A percentile compares a stretch with the other conserved stretches of the same genome.
phyloP scores from a whole-genome alignment of 37 sponge, comb jelly and placozoan species.

The Diacarnus erythraeanus region DNA sequence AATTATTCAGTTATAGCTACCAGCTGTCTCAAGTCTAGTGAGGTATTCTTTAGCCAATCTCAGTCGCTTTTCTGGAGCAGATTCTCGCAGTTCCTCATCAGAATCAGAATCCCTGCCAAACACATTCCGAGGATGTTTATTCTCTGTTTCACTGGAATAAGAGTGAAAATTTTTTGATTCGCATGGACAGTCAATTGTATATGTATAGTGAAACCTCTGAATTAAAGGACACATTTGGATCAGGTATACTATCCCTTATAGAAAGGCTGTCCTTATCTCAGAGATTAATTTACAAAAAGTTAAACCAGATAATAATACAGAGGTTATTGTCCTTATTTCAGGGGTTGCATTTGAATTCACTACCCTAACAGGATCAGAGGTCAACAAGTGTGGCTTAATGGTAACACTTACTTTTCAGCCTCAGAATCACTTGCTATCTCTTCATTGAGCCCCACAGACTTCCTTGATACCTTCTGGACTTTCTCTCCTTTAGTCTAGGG shows the following conservation, averaged over 20 bases:
- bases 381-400: neutral
- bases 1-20: constrained; percentile 9
- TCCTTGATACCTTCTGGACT: neutral
- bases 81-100: constrained; percentile 63
- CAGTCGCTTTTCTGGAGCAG: constrained; percentile 90
- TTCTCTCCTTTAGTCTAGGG: neutral
- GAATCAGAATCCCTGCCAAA: constrained; percentile 10
- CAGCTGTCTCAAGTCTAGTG: constrained; percentile 66
- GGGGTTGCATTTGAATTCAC: neutral
- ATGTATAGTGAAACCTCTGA: no score
- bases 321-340: no score
- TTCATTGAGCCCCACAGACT: constrained; percentile 40
- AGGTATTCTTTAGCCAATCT: constrained; percentile 96
- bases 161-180: no score
- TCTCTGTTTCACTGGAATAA: neutral
- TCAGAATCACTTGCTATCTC: constrained; percentile 82
- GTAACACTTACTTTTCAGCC: constrained; percentile 28
- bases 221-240: no score
- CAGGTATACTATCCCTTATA: no score
- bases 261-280: no score
- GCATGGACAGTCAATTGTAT: no score
- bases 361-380: neutral
- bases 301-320: no score
- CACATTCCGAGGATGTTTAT: constrained; percentile 7
- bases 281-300: no score